Evolutionary conservation across 2,797 vertebrate genomes (phyloP).

Genomic region (Cheirogaleus major): DNA sequence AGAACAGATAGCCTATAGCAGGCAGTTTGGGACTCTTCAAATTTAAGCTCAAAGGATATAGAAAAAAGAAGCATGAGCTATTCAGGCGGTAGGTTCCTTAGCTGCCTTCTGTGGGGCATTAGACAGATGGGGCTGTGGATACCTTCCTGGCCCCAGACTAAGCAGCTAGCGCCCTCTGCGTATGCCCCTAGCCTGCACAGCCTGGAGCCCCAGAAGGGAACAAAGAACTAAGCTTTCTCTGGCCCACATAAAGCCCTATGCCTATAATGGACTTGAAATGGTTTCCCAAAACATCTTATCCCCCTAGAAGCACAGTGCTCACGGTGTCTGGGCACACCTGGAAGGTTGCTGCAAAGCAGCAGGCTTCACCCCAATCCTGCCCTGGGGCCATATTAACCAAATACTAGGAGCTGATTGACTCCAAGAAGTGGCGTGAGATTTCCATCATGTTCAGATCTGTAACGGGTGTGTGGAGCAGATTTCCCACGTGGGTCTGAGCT

Average conservation of each 20-base stretch:
- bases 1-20: neutral
- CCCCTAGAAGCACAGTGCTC: neutral
- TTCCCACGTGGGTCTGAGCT: neutral
- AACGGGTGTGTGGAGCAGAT: neutral
- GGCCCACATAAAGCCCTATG: neutral
- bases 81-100: neutral
- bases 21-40: neutral
- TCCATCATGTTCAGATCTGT: neutral
- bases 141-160: neutral
- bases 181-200: neutral
- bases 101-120: neutral
- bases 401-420: neutral
- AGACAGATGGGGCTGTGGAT: neutral
- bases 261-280: neutral
- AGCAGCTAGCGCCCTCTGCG: neutral
- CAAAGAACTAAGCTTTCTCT: neutral
- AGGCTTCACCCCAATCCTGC: neutral
- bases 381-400: neutral
- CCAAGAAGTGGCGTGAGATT: neutral
- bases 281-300: neutral
- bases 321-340: neutral
- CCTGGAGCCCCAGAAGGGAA: neutral
- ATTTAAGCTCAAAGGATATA: conserved; percentile 23
- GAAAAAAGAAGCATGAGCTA: neutral
- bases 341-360: neutral